Evolutionary conservation across 2,113 vertebrate species (phyloP).

Genomic region (Oreochromis niloticus): DNA sequence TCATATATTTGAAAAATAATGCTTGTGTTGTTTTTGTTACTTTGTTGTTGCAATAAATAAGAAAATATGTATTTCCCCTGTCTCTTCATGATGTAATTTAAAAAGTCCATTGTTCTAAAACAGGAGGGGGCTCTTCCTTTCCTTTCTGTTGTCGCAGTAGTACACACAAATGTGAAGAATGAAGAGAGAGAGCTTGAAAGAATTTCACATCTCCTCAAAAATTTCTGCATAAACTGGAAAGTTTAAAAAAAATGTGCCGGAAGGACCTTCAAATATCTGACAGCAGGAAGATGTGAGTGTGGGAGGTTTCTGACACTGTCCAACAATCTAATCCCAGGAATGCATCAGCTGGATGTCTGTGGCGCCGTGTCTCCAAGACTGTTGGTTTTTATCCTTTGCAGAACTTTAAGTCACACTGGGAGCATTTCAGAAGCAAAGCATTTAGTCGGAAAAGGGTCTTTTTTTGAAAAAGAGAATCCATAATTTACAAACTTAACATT

Average conservation of each 20-base stretch:
- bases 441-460: neutral
- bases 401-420: too few relatives aligned
- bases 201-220: neutral
- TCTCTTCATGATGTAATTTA: rapidly evolving
- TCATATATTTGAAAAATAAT: neutral
- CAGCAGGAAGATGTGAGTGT: rapidly evolving
- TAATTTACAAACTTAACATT: neutral
- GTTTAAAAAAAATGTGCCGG: rapidly evolving
- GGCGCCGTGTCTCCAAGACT: neutral
- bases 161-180: neutral
- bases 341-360: rapidly evolving
- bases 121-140: neutral
- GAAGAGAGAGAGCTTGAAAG: neutral
- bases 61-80: neutral
- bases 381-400: neutral
- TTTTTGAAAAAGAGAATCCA: neutral
- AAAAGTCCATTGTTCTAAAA: neutral
- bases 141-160: neutral
- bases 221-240: neutral
- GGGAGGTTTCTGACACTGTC: neutral
- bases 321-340: neutral
- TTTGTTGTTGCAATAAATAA: neutral
- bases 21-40: neutral
- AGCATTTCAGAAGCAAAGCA: rapidly evolving
- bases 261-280: neutral